A percentile compares a stretch with the other conserved stretches of the same genome.
Conservation (phyloP, 2,113 vertebrate genomes). For the Micronycteris hirsuta region DNA sequence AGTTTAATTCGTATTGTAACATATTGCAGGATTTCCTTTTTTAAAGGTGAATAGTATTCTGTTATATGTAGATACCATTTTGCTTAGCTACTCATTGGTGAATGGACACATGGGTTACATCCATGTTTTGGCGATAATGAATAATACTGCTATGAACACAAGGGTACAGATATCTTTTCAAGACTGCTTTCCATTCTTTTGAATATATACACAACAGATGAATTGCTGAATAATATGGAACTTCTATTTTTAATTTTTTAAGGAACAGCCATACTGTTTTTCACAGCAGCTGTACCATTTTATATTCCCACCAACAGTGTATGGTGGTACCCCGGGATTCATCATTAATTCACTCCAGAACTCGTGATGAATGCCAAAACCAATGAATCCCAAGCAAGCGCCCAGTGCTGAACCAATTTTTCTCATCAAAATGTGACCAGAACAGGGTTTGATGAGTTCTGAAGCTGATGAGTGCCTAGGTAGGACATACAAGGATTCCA, state of each 20-base stretch:
- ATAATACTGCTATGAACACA: background rate
- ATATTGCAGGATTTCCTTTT: too few species aligned
- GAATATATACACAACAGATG: background rate
- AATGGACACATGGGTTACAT: background rate
- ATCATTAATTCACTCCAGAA: too few species aligned
- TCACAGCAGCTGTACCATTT: background rate
- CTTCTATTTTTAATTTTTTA: background rate
- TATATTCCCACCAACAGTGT: background rate
- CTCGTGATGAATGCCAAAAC: too few species aligned
- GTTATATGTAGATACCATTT: background rate
- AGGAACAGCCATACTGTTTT: background rate
- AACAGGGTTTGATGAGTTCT: too few species aligned
- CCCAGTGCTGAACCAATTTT: too few species aligned
- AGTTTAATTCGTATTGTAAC: background rate
- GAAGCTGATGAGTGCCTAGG: too few species aligned
- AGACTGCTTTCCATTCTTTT: background rate
- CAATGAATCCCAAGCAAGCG: too few species aligned
- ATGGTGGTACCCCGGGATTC: too few species aligned
- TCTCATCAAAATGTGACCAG: too few species aligned
- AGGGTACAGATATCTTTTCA: background rate
- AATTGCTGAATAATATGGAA: background rate
- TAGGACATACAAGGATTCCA: background rate
- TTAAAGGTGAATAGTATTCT: too few species aligned
- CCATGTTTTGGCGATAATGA: background rate
- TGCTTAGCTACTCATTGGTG: background rate